Percentiles rank a stretch among this genome's conserved stretches.
phyloP scores from a whole-genome alignment of 2,888 invertebrate genomes.

The Seira ritae region DNA sequence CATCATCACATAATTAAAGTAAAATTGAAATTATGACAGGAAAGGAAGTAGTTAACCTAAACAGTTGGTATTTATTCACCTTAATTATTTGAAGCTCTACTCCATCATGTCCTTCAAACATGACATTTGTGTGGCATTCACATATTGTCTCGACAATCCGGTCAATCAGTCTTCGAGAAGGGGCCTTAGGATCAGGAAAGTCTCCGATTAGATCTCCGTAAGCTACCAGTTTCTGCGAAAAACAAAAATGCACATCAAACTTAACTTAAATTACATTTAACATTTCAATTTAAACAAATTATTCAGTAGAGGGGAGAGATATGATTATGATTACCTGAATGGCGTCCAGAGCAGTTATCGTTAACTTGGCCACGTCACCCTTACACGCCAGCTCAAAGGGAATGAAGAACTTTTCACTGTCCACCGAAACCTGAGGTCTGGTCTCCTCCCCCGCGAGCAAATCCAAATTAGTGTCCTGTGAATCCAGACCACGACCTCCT shows the following conservation, averaged over 20 bases:
- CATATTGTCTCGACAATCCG: constrained; percentile 98
- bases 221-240: constrained; percentile 96
- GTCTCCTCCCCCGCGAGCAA: constrained; percentile 49
- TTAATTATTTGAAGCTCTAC: constrained; percentile 99
- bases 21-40: neutral
- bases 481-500: constrained; percentile 18
- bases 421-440: constrained; percentile 77
- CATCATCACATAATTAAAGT: neutral
- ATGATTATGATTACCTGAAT: constrained; percentile 79
- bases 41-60: no score
- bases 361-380: constrained; percentile 95
- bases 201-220: constrained; percentile 98
- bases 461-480: constrained; percentile 36
- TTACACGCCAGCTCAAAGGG: constrained; percentile 99
- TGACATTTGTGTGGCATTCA: constrained; percentile 88
- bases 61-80: no score
- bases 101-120: constrained; percentile 98
- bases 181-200: constrained; percentile 93
- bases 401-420: constrained; percentile 97
- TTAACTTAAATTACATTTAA: constrained; percentile 3
- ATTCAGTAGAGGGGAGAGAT: no score
- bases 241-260: constrained; percentile 48
- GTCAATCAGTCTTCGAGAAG: constrained; percentile 94
- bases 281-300: no score
- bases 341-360: constrained; percentile 97